A percentile compares a stretch with the other conserved stretches of the same genome.
These are phyloP conservation scores for Jaculus jaculus DNA, from an alignment of 2,113 vertebrate genomes.

Conservation along the genomic window DNA sequence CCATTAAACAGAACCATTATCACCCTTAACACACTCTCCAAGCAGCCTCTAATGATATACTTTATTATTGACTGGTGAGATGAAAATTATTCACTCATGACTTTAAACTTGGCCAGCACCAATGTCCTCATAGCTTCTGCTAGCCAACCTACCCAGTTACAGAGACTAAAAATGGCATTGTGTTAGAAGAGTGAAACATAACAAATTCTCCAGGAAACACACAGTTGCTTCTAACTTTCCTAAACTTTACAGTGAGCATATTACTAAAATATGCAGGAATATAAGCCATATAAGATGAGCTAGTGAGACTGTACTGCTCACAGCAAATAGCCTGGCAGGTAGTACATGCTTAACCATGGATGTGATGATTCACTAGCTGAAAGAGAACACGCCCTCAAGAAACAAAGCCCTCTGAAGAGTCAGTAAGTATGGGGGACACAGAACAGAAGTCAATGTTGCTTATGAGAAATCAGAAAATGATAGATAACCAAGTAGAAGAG, in stretches of 20 bases:
- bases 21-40: not conserved
- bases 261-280: slow-evolving; percentile 32
- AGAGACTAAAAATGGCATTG: not conserved
- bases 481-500: not conserved
- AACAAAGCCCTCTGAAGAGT: not conserved
- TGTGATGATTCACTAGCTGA: not conserved
- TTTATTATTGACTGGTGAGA: not conserved
- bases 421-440: not conserved
- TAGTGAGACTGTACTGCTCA: not conserved
- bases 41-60: not conserved
- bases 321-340: not conserved
- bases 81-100: slow-evolving; percentile 1
- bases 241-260: not conserved
- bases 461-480: slow-evolving; percentile 6
- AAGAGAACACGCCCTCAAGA: not conserved
- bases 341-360: not conserved
- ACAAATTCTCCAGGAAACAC: not conserved
- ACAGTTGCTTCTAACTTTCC: slow-evolving; percentile 4
- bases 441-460: slow-evolving; percentile 13
- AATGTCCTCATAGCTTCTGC: not conserved
- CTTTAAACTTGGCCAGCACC: not conserved
- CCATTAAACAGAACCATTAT: not conserved
- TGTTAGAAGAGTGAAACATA: not conserved
- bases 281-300: not conserved
- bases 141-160: not conserved